Evolutionary conservation across 1,140 invertebrate genomes (phyloP), one percentile per base, ranked within the genome.

Genomic region (Cydia strobilella): DNA sequence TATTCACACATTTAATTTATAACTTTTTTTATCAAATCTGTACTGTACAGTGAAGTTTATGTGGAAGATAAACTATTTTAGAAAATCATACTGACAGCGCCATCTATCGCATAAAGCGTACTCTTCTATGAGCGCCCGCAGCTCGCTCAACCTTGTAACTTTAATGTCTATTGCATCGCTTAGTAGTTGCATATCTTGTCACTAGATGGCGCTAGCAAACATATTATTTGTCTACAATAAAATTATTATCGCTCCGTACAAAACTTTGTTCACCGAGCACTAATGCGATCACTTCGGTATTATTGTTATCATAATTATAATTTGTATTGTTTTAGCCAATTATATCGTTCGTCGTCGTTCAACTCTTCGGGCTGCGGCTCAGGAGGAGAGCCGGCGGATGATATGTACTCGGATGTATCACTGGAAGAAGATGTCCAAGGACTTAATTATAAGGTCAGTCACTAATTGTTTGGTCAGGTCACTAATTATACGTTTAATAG

Each of bases 341-440:
- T 98, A 76, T 98, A 98, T 92, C 95, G 97, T 80, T 97, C 97
- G 86, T 97, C 97, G 82, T 97, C 96, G 92, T 97, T 98, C 90
- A 97, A 98, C 93, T 97, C 97, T 78, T 97, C 97, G 27, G 97
- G 97, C 69, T 95, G 97, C 86, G 97, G 97, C 83, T 98, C 97
- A 71, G 97, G 96, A 83, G 97, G 97, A 86, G 97, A 98, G 93
- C 96, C 96, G 83, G 96, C 96, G 31, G 97, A 98, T 94, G 97
- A 98, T 93, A 97, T 98, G 95, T 97, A 97, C 93, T 97, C 97
- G 76, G 97, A 98, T 93, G 96, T 97, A 48, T 98, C 97, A 63
- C 93, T 98, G 66, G 97, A 98, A 90, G 97, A 98, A 86, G 97
- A 98, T 91, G 97, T 98, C 42, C 95, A 97, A 89, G 97, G 98